Percentiles rank a stretch among this genome's conserved stretches.
phyloP scores from a whole-genome alignment of 1,140 invertebrate genomes.

The Philotrypesis tridentata region DNA sequence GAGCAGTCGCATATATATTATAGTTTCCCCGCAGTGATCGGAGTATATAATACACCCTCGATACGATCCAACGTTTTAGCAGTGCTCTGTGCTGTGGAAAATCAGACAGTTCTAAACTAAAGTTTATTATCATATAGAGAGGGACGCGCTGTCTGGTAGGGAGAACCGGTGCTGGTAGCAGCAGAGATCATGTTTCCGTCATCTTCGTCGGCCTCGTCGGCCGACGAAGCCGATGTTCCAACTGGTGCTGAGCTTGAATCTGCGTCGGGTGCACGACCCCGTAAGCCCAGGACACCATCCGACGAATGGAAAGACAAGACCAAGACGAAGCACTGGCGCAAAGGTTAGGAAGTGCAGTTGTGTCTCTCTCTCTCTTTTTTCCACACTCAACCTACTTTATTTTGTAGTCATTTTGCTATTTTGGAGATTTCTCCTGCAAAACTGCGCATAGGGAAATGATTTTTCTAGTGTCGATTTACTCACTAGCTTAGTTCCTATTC shows the following conservation, averaged over 20 bases:
- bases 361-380: not conserved
- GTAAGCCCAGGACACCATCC: not conserved
- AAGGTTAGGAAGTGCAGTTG: slow-evolving; percentile 25
- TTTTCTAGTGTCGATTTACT: no score
- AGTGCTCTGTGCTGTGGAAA: not conserved
- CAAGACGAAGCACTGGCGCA: not conserved
- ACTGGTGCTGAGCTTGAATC: not conserved
- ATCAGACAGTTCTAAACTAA: no score
- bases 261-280: not conserved
- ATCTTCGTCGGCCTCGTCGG: slow-evolving; percentile 46
- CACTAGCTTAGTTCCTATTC: no score
- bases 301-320: not conserved
- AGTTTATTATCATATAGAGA: no score
- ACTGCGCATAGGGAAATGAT: no score
- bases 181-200: slow-evolving; percentile 31
- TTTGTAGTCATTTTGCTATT: not conserved
- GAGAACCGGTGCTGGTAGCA: not conserved
- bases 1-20: no score
- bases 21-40: no score
- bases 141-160: not conserved
- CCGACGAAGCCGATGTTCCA: slow-evolving; percentile 34
- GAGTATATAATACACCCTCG: not conserved
- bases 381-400: not conserved
- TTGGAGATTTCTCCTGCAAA: no score
- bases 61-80: no score